Conservation (phyloP, 2,113 vertebrate species). For the Anolis sagrei region DNA sequence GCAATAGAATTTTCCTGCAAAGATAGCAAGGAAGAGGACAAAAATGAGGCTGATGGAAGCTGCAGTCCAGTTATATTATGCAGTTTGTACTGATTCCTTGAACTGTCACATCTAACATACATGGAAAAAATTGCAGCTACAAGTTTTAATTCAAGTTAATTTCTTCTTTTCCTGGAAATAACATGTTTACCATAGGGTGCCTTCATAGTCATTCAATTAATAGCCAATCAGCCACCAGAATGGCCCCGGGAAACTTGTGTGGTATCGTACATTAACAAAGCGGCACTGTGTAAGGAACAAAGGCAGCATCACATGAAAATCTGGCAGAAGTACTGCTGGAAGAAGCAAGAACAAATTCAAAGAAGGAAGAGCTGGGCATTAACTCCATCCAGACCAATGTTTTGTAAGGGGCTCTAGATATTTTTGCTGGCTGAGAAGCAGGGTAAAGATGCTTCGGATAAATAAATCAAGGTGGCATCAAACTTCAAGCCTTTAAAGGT, state of each 20-base stretch:
- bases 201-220: constrained; percentile 61
- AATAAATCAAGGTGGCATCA: constrained; percentile 14
- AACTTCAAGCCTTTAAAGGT: not conserved
- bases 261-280: constrained; percentile 77
- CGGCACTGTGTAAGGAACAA: constrained; percentile 81
- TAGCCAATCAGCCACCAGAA: constrained; percentile 68
- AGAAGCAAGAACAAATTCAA: constrained; percentile 72
- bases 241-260: constrained; percentile 63
- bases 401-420: constrained; percentile 1
- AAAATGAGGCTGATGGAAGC: constrained; percentile 11
- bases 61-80: not conserved
- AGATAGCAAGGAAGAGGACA: constrained; percentile 34
- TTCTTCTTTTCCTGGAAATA: constrained; percentile 28
- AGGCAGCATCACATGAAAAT: constrained; percentile 77
- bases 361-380: constrained; percentile 52
- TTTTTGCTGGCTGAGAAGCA: not conserved
- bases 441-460: not conserved
- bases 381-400: constrained; percentile 54
- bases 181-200: constrained; percentile 57
- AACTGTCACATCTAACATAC: not conserved
- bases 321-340: constrained; percentile 71
- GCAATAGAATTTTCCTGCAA: constrained; percentile 97
- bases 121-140: constrained; percentile 38
- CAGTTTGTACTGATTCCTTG: constrained; percentile 8
- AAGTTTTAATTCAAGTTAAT: constrained; percentile 53